Conservation (phyloP, 2,797 vertebrate species). For the Pygocentrus nattereri region DNA sequence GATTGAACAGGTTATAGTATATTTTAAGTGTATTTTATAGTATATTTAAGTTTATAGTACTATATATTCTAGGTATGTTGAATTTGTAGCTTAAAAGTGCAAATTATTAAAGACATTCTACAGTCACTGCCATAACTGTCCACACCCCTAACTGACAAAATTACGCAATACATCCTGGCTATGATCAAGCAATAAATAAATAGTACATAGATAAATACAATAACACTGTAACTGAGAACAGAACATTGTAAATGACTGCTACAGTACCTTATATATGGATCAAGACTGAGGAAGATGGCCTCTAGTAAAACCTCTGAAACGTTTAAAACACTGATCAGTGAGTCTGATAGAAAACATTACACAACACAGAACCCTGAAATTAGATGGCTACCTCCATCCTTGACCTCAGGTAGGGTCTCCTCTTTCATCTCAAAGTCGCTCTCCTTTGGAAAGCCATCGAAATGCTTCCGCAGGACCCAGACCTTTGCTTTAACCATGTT, state of each 20-base stretch:
- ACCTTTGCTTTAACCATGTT: slow-evolving; percentile 83
- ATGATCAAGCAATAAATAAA: too few species aligned
- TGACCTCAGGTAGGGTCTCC: slow-evolving; percentile 82
- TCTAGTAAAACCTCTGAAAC: slow-evolving; percentile 46
- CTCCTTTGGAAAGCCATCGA: slow-evolving; percentile 82
- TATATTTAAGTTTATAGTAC: too few species aligned
- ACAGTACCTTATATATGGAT: slow-evolving; percentile 45
- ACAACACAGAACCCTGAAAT: background rate
- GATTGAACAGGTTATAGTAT: too few species aligned
- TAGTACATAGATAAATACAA: too few species aligned
- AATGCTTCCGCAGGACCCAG: slow-evolving; percentile 86
- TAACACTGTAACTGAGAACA: background rate
- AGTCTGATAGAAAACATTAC: background rate
- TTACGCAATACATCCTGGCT: too few species aligned
- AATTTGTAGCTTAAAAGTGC: too few species aligned
- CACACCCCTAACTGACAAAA: too few species aligned
- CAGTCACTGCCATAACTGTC: too few species aligned
- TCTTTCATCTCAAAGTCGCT: slow-evolving; percentile 86
- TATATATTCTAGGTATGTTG: too few species aligned
- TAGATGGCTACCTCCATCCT: slow-evolving; percentile 82
- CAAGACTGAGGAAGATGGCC: slow-evolving; percentile 43
- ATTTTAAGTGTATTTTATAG: too few species aligned
- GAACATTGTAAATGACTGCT: background rate
- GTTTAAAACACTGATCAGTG: background rate
- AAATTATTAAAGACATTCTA: too few species aligned